These are phyloP conservation scores for Rhopalosiphum padi DNA, from an alignment of 1,140 invertebrate genomes.

Conservation along the genomic window DNA sequence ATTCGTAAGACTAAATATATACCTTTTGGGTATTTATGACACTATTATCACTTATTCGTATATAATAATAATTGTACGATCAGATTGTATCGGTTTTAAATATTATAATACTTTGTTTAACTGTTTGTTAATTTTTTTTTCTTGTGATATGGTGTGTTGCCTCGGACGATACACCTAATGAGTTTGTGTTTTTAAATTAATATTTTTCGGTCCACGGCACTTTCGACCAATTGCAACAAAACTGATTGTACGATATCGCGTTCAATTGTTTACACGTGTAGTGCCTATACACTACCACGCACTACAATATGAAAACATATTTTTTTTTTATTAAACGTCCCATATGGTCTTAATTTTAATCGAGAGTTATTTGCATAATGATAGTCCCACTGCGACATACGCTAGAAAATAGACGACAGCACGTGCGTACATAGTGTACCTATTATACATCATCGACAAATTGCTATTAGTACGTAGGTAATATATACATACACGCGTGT, in stretches of 20 bases:
- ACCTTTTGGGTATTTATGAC: neutral
- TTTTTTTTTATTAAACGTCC: constrained; percentile 7
- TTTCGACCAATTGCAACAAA: neutral
- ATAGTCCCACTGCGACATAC: constrained; percentile 45
- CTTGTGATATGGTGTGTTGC: neutral
- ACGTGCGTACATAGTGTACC: neutral
- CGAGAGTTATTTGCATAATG: constrained; percentile 49
- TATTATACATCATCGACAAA: neutral
- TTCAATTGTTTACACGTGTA: neutral
- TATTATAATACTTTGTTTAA: neutral
- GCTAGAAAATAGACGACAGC: neutral
- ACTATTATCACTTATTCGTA: neutral
- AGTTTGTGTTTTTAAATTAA: neutral
- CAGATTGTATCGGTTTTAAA: neutral
- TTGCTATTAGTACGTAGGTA: neutral
- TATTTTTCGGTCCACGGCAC: constrained; percentile 23
- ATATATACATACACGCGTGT: neutral
- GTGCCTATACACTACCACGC: neutral
- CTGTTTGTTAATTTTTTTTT: neutral
- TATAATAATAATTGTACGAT: neutral
- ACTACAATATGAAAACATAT: neutral
- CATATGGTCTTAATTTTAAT: constrained; percentile 33
- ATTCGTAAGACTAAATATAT: neutral
- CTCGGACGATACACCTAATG: neutral
- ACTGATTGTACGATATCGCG: constrained; percentile 41